Percentiles rank a stretch among this genome's conserved stretches.
These are phyloP conservation scores for Ibycter americanus DNA, from an alignment of 2,797 vertebrate species.

Conservation along the genomic window DNA sequence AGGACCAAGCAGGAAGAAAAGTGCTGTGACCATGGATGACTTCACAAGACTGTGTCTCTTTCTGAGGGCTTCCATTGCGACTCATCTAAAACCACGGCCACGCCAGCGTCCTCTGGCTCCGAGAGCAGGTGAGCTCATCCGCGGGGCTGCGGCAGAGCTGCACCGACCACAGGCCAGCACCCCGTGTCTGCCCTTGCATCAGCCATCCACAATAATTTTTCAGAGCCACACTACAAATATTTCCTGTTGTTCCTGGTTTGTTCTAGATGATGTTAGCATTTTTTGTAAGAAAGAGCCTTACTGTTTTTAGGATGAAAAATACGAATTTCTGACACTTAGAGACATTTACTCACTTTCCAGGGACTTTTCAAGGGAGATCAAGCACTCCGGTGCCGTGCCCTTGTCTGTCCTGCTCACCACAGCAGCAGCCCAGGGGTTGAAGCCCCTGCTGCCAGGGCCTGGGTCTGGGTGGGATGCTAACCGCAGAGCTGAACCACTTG, in stretches of 20 bases:
- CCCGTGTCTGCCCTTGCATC: not conserved
- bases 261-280: not conserved
- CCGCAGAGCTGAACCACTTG: not conserved
- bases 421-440: not conserved
- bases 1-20: not conserved
- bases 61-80: not conserved
- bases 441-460: not conserved
- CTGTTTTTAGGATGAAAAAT: not conserved
- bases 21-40: not conserved
- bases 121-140: rapidly evolving
- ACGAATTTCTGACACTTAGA: not conserved
- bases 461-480: not conserved
- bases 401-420: no score
- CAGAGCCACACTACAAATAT: rapidly evolving
- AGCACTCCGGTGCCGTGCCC: no score
- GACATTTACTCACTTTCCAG: not conserved
- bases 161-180: rapidly evolving
- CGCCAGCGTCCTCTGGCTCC: rapidly evolving
- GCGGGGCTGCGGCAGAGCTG: not conserved
- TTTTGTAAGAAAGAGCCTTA: not conserved
- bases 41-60: rapidly evolving
- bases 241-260: not conserved
- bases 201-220: not conserved
- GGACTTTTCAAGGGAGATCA: not conserved
- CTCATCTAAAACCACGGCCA: rapidly evolving